Conservation (phyloP, 1,140 invertebrate species). For the Bemisia tabaci region DNA sequence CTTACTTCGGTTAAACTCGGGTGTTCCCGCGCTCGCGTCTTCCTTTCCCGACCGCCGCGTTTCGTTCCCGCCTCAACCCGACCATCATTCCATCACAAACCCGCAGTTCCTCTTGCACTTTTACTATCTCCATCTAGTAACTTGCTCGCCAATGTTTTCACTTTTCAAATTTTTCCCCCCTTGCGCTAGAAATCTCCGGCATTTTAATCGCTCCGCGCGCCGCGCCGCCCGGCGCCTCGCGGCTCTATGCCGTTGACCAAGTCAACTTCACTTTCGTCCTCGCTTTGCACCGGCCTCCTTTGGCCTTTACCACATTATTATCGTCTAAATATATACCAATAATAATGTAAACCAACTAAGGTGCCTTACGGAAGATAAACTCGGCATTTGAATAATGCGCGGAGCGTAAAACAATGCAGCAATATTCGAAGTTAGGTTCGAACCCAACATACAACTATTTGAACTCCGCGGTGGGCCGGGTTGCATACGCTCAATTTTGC, state of each 20-base stretch:
- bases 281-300: neutral
- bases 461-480: too few species aligned
- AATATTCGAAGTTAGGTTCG: too few species aligned
- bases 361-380: too few species aligned
- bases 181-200: neutral
- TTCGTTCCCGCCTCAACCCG: neutral
- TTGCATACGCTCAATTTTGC: too few species aligned
- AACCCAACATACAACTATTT: too few species aligned
- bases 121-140: neutral
- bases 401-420: too few species aligned
- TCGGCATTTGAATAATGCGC: too few species aligned
- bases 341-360: too few species aligned
- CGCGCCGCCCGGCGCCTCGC: too few species aligned
- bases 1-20: slow-evolving; percentile 6
- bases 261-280: neutral
- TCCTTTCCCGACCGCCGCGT: neutral
- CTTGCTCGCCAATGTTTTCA: neutral
- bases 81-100: neutral
- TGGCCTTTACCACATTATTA: too few species aligned
- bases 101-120: neutral
- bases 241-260: neutral
- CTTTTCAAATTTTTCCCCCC: neutral
- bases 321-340: too few species aligned
- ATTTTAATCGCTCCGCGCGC: too few species aligned
- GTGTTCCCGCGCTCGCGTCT: neutral